These are phyloP conservation scores for Ditylenchus weischeri DNA, from an alignment of 2,888 invertebrate species.

Conservation along the genomic window DNA sequence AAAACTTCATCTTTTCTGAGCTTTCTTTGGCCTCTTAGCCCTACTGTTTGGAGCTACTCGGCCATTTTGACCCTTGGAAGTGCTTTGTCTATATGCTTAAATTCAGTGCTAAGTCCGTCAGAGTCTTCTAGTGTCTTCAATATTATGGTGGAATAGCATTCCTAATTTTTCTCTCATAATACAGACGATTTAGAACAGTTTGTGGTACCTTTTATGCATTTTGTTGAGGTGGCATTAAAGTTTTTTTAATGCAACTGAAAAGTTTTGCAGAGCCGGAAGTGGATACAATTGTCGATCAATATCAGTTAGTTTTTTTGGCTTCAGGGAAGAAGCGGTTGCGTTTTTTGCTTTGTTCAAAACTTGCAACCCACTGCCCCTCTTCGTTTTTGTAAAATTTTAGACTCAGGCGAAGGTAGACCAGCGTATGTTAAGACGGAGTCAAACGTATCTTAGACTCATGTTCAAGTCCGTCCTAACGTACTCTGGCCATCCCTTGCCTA, in stretches of 20 bases:
- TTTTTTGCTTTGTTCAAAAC: too few species aligned
- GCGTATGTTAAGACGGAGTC: too few species aligned
- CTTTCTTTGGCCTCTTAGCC: conserved; percentile 84
- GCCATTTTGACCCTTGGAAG: conserved; percentile 74
- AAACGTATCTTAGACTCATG: too few species aligned
- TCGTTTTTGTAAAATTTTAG: too few species aligned
- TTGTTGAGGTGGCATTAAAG: conserved; percentile 68
- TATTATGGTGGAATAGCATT: conserved; percentile 21
- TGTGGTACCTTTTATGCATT: conserved; percentile 65
- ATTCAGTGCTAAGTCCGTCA: conserved; percentile 61
- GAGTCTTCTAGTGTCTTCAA: conserved; percentile 56
- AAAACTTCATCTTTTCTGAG: conserved; percentile 82
- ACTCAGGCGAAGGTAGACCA: too few species aligned
- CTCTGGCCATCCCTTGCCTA: too few species aligned
- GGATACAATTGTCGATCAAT: conserved; percentile 86
- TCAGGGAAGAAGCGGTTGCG: too few species aligned
- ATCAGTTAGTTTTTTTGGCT: conserved; percentile 62
- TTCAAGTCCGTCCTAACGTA: too few species aligned
- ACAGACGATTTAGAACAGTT: conserved; percentile 36
- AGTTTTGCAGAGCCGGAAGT: conserved; percentile 73
- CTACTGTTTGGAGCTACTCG: conserved; percentile 95
- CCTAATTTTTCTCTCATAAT: too few species aligned
- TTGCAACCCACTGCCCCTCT: too few species aligned
- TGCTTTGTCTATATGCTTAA: conserved; percentile 54
- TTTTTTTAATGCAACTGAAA: too few species aligned